phyloP scores from a whole-genome alignment of 2,888 invertebrate species.

The Beris chalybata region DNA sequence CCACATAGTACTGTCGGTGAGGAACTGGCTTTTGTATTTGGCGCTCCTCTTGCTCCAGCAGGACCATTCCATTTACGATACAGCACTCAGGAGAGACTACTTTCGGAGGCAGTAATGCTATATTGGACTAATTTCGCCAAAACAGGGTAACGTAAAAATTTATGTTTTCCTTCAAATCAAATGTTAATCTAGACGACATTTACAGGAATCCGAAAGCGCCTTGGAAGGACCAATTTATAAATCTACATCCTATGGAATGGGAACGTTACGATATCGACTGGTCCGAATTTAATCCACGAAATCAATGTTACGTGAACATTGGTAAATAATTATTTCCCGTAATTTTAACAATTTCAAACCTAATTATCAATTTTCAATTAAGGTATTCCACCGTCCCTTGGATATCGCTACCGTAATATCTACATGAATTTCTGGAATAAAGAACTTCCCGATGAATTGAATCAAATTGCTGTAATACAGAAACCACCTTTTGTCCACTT shows the following conservation, averaged over 20 bases:
- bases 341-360: background rate
- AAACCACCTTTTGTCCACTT: conserved; percentile 36
- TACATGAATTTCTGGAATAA: conserved; percentile 86
- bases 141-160: conserved; percentile 67
- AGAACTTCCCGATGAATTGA: conserved; percentile 72
- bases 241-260: conserved; percentile 68
- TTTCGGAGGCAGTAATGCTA: conserved; percentile 85
- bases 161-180: background rate
- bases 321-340: conserved; percentile 48
- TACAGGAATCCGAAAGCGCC: conserved; percentile 77
- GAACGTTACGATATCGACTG: conserved; percentile 73
- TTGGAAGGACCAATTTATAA: conserved; percentile 65
- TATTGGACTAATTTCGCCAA: conserved; percentile 90
- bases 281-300: conserved; percentile 77
- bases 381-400: conserved; percentile 75
- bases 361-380: background rate
- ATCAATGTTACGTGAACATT: conserved; percentile 76
- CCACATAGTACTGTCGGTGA: conserved; percentile 81
- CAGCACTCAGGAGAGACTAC: conserved; percentile 73
- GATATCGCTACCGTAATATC: conserved; percentile 74
- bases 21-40: conserved; percentile 84
- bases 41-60: conserved; percentile 76
- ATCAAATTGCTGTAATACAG: conserved; percentile 54
- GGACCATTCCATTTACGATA: conserved; percentile 74
- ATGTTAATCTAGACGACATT: conserved; percentile 17